These are phyloP conservation scores for Reinhardtius hippoglossoides DNA, from an alignment of 2,113 vertebrate species.

Conservation along the genomic window DNA sequence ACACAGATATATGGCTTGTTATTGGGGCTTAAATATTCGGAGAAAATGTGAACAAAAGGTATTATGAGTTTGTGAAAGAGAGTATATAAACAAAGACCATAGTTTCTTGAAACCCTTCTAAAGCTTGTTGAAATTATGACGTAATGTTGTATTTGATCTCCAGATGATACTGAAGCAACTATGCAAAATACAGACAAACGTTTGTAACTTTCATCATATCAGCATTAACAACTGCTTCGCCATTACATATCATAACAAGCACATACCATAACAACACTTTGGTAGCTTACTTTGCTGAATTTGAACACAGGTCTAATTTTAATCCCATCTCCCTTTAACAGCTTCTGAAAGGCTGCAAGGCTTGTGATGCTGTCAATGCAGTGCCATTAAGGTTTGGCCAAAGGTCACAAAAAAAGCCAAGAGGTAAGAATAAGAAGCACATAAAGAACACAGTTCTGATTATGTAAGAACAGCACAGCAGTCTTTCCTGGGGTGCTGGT, in stretches of 20 bases:
- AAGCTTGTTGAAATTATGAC: too few relatives aligned
- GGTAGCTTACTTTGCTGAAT: background rate
- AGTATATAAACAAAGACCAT: too few relatives aligned
- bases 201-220: background rate
- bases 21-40: background rate
- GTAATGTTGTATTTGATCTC: too few relatives aligned
- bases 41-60: background rate
- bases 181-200: background rate
- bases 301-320: background rate
- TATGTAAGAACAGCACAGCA: slow-evolving; percentile 9
- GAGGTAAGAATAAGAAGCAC: slow-evolving; percentile 8
- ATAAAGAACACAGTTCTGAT: background rate
- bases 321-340: background rate
- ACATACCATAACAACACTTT: background rate
- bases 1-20: background rate
- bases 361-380: background rate
- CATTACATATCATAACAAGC: background rate
- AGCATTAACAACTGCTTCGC: too few relatives aligned
- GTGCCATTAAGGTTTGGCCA: slow-evolving; percentile 21
- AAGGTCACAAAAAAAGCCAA: slow-evolving; percentile 47
- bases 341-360: background rate
- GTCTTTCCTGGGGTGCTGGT: background rate
- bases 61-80: too few relatives aligned
- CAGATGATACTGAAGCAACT: too few relatives aligned
- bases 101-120: too few relatives aligned